Base-by-base conservation (phyloP, 2,797 vertebrate genomes). In the Pangasius larnaudii region DNA sequence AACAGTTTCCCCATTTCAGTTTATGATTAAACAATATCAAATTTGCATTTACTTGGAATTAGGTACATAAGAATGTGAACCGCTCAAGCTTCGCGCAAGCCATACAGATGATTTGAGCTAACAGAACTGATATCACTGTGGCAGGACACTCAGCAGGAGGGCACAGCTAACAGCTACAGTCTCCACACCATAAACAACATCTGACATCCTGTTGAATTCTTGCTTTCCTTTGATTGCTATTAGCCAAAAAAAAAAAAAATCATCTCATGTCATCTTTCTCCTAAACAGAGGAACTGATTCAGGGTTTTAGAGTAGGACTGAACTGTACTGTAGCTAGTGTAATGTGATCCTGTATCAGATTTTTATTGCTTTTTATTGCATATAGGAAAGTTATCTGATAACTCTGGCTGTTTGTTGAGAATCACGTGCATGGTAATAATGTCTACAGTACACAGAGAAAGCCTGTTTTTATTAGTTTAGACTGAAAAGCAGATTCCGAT, bases 241-340 rank as follows among this genome's bases (percentile, higher is more conserved):
- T 19, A 30, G 85, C 61, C 75, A 80, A 80, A 42, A 42, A 42
- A 39, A 39, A 39, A 39, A 42, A 42, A 86, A 74, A 46, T 59
- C 36, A 42, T 82, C 75, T 74, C n/a, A 10, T 42, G 65, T 46
- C 36, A 5, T 81, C 51, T 59, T 81, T 27, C 27, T 42, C 6
- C 46, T 46, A 22, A 72, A 39, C n/a, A 2, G 56, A 85, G 58
- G 33, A 86, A 22, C 65, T 56, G 51, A 78, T 67, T 79, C 61
- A 86, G 27, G 27, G 14, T 24, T 86, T 80, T 58, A 42, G 36
- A 71, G 5, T 33, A 59, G 53, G 33, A 79, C 46, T 24, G 75
- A 49, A 79, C 61, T 56, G 59, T 11, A 56, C 77, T 58, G 75
- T 36, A 86, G n/a, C 59, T 65, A 24, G 5, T 67, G 30, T 27